A percentile compares a stretch with the other conserved stretches of the same genome.
Conservation (phyloP, 2,888 invertebrate species). For the Ctenicera cuprea region DNA sequence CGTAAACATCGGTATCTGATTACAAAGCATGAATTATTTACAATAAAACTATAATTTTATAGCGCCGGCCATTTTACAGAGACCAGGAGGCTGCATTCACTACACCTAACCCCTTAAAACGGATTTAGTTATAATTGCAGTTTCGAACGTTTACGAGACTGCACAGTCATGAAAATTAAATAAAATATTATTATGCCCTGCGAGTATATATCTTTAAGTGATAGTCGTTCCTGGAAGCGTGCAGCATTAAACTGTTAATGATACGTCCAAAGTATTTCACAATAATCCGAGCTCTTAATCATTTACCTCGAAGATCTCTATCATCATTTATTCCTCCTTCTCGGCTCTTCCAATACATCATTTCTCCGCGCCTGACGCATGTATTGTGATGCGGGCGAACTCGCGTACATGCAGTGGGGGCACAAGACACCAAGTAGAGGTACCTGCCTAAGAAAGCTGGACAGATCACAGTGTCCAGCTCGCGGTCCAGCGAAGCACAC, state of each 20-base stretch:
- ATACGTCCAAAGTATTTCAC: conserved; percentile 63
- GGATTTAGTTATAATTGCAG: conserved; percentile 33
- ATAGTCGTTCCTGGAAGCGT: conserved; percentile 24
- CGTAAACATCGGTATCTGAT: conserved; percentile 54
- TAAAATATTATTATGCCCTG: conserved; percentile 28
- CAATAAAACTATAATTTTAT: conserved; percentile 53
- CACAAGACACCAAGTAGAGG: conserved; percentile 58
- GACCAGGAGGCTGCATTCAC: conserved; percentile 16
- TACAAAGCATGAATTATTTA: conserved; percentile 54
- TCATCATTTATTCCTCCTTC: conserved; percentile 68
- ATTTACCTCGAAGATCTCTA: conserved; percentile 65
- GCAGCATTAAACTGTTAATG: conserved; percentile 59
- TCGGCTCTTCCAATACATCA: conserved; percentile 67
- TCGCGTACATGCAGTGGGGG: conserved; percentile 59
- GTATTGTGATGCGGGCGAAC: conserved; percentile 65
- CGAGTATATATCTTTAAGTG: conserved; percentile 7
- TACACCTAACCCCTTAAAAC: conserved; percentile 19
- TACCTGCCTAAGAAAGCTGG: conserved; percentile 58
- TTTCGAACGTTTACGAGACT: conserved; percentile 35
- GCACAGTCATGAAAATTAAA: conserved; percentile 39
- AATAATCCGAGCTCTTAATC: conserved; percentile 59
- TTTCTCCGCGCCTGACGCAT: conserved; percentile 65
- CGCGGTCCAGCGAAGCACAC: conserved; percentile 64
- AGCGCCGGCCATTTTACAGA: conserved; percentile 38
- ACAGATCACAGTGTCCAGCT: conserved; percentile 66